phyloP scores from a whole-genome alignment of 2,888 invertebrate species.

The Ophion costatus region DNA sequence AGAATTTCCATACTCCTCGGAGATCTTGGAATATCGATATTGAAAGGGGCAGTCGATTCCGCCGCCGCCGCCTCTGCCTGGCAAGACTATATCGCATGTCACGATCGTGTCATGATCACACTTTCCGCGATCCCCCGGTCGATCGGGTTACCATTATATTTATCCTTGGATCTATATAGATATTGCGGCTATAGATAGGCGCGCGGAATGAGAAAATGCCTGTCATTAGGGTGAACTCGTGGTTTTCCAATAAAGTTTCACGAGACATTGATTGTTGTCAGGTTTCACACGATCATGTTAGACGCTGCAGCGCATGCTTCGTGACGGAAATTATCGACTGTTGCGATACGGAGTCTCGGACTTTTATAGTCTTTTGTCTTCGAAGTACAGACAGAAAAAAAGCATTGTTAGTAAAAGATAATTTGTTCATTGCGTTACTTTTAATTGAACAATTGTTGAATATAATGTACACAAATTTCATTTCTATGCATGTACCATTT shows the following conservation, averaged over 20 bases:
- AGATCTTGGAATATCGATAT: slow-evolving; percentile 45
- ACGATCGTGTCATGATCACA: slow-evolving; percentile 59
- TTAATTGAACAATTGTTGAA: neutral
- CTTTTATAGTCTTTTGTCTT: slow-evolving; percentile 40
- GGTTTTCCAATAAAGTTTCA: slow-evolving; percentile 55
- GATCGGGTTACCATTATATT: slow-evolving; percentile 57
- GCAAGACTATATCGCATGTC: slow-evolving; percentile 51
- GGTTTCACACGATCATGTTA: slow-evolving; percentile 29
- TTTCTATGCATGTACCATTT: neutral
- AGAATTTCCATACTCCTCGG: slow-evolving; percentile 27
- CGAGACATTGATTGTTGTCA: slow-evolving; percentile 41
- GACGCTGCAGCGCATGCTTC: neutral
- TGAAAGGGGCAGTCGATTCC: slow-evolving; percentile 45
- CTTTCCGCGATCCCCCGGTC: slow-evolving; percentile 42
- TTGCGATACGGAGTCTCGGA: slow-evolving; percentile 9
- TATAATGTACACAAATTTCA: neutral
- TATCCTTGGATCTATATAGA: slow-evolving; percentile 16
- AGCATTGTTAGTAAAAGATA: neutral
- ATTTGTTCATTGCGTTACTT: neutral
- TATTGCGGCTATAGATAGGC: neutral
- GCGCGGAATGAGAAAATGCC: slow-evolving; percentile 43
- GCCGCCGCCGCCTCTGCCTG: neutral
- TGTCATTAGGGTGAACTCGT: slow-evolving; percentile 44
- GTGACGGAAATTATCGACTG: slow-evolving; percentile 44
- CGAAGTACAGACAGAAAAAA: neutral